These are phyloP conservation scores for Polypterus senegalus DNA, from an alignment of 2,113 vertebrate genomes.

Conservation along the genomic window DNA sequence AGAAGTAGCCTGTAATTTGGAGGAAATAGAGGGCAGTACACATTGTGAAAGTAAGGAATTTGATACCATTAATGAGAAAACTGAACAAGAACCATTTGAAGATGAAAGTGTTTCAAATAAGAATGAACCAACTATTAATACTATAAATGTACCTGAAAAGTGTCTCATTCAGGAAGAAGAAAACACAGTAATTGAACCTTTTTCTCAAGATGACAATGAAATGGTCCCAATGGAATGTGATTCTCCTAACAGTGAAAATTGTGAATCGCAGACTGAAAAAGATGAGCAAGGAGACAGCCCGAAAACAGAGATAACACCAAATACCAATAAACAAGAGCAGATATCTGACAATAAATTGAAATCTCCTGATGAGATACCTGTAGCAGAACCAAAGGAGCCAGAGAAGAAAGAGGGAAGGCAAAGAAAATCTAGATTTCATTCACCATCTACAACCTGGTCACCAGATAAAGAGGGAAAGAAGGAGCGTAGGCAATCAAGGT, in stretches of 20 bases:
- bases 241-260: constrained; percentile 65
- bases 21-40: too few species aligned
- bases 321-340: constrained; percentile 7
- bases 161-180: constrained; percentile 10
- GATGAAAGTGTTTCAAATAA: too few species aligned
- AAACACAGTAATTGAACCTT: constrained; percentile 22
- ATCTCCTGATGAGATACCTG: constrained; percentile 5
- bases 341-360: not conserved
- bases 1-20: too few species aligned
- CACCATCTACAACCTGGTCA: constrained; percentile 83
- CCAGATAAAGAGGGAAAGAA: constrained; percentile 54
- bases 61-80: too few species aligned
- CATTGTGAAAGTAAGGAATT: too few species aligned
- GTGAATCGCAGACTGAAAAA: constrained; percentile 39
- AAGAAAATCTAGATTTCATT: constrained; percentile 81
- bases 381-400: constrained; percentile 23
- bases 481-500: constrained; percentile 46
- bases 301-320: constrained; percentile 8
- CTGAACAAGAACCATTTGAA: too few species aligned
- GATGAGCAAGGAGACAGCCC: constrained; percentile 8
- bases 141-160: too few species aligned
- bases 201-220: constrained; percentile 63
- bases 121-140: too few species aligned
- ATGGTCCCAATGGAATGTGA: constrained; percentile 82
- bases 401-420: constrained; percentile 42